Conservation (phyloP, 2,888 invertebrate genomes). For the Drosophila niveifrons region DNA sequence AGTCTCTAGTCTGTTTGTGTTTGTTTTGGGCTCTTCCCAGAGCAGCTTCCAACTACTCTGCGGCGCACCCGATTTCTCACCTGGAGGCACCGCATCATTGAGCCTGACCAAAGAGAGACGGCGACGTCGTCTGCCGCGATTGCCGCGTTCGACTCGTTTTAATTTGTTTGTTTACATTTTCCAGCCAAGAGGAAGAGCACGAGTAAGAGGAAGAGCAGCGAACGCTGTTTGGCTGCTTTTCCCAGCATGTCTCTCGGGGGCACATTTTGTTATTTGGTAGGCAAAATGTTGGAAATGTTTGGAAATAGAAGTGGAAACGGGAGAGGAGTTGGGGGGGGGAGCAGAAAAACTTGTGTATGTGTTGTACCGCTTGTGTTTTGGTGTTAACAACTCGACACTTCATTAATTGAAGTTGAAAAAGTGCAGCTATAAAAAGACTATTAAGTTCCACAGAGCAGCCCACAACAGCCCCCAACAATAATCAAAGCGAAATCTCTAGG, state of each 20-base stretch:
- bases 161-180: slow-evolving; percentile 81
- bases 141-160: slow-evolving; percentile 71
- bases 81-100: slow-evolving; percentile 54
- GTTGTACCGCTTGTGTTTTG: slow-evolving; percentile 61
- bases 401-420: slow-evolving; percentile 81
- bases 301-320: slow-evolving; percentile 59
- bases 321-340: slow-evolving; percentile 3
- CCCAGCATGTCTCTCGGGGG: slow-evolving; percentile 56
- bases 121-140: slow-evolving; percentile 23
- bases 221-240: slow-evolving; percentile 56
- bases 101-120: slow-evolving; percentile 37
- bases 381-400: slow-evolving; percentile 82
- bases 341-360: slow-evolving; percentile 13
- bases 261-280: slow-evolving; percentile 12
- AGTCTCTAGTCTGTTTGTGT: slow-evolving; percentile 42
- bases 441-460: slow-evolving; percentile 60
- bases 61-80: slow-evolving; percentile 75
- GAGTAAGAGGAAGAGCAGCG: slow-evolving; percentile 8
- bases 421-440: slow-evolving; percentile 80
- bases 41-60: slow-evolving; percentile 29
- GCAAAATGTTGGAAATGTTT: slow-evolving; percentile 73
- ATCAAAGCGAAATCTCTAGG: slow-evolving; percentile 58
- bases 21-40: slow-evolving; percentile 46
- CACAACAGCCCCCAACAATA: slow-evolving; percentile 10
- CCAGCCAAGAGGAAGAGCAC: slow-evolving; percentile 36